A percentile compares a stretch with the other conserved stretches of the same genome.
These are phyloP conservation scores for Pachyuromys duprasi DNA, from an alignment of 2,797 vertebrate species.

Conservation along the genomic window DNA sequence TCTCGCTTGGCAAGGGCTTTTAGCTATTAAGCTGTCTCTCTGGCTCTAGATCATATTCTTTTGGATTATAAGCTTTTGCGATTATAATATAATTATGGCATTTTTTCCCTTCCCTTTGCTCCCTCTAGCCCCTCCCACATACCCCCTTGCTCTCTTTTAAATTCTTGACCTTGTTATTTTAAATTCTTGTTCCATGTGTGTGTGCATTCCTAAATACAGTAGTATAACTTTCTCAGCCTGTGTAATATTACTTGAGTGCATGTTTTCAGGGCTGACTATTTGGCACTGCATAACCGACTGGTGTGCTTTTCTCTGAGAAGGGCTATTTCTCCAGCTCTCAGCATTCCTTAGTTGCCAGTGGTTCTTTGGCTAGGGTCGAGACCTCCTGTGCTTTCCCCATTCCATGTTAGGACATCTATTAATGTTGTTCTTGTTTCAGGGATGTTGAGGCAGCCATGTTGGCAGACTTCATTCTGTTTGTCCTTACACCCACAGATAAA, in stretches of 20 bases:
- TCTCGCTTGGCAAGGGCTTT: background rate
- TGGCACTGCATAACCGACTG: background rate
- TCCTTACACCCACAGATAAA: background rate
- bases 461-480: background rate
- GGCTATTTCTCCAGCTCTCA: background rate
- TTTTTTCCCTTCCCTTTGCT: background rate
- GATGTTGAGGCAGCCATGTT: background rate
- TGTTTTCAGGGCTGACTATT: background rate
- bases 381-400: background rate
- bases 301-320: background rate
- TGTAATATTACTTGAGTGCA: background rate
- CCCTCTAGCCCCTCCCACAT: too few species aligned
- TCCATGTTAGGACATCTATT: background rate
- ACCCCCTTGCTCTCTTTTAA: background rate
- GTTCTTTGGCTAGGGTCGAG: background rate
- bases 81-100: background rate
- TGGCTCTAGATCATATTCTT: background rate
- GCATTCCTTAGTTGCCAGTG: background rate
- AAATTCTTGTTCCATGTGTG: background rate
- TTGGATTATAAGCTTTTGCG: background rate
- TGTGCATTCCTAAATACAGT: background rate
- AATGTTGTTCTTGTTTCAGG: background rate
- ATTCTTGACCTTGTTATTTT: background rate
- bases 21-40: background rate
- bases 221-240: background rate